Conservation (phyloP, 2,888 invertebrate species). For the Luffia ferchaultella region DNA sequence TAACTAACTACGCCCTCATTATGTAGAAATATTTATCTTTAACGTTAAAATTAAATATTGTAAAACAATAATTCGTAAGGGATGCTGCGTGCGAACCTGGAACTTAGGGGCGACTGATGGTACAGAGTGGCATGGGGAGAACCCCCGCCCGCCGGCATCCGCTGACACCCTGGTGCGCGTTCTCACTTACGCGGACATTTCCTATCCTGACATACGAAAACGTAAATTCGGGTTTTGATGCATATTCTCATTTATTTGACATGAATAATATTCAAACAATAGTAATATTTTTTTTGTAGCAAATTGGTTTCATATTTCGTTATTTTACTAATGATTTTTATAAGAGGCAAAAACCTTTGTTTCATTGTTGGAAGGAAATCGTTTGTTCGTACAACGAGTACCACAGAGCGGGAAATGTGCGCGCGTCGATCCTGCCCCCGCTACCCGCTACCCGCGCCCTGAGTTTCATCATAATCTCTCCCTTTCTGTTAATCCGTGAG, state of each 20-base stretch:
- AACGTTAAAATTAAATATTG: constrained; percentile 12
- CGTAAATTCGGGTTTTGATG: no score
- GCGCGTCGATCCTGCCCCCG: neutral
- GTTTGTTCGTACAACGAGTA: neutral
- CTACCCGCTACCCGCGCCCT: neutral
- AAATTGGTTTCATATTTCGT: no score
- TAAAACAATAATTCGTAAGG: constrained; percentile 29
- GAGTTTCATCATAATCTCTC: neutral
- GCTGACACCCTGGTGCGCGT: constrained; percentile 9
- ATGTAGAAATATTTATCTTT: neutral
- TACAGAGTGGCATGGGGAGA: constrained; percentile 40
- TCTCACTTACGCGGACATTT: constrained; percentile 2
- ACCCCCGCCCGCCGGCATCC: constrained; percentile 21
- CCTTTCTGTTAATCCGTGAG: neutral
- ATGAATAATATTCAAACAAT: no score
- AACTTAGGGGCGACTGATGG: constrained; percentile 60
- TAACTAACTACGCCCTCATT: neutral
- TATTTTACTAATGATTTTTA: no score
- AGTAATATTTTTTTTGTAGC: no score
- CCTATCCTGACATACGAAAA: no score
- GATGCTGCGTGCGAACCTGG: constrained; percentile 61
- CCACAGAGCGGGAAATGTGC: neutral
- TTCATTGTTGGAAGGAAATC: neutral
- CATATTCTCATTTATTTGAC: no score
- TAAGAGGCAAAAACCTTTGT: no score